Evolutionary conservation across 2,888 invertebrate species (phyloP), one percentile per base, ranked within the genome.

Genomic region (Andrena trimmerana): DNA sequence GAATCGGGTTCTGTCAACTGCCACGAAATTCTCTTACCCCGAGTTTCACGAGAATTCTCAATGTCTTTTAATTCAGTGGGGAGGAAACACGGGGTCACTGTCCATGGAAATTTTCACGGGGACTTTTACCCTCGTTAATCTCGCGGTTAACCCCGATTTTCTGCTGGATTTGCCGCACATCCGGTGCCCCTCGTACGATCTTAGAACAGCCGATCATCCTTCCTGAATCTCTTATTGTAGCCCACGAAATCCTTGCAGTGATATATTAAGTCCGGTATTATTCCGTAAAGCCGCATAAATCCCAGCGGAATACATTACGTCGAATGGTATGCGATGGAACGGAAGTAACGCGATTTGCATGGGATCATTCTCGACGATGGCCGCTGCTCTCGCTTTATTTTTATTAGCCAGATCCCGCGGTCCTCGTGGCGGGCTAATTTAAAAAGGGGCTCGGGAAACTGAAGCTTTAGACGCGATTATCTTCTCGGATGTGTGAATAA

Each of bases 341-440:
- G 75, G 72, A 76, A 82, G 71, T 84, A 85, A 84, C 71, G 77
- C 81, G 85, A 85, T 85, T 85, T 85, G 79, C 84, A 85, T 82
- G 78, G 74, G 62, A 81, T 78, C 78, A 72, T 79, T 84, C 57
- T 33, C 42, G 62, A 60, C 71, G 68, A 75, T 76, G 66, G 75
- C 60, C 66, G 60, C 71, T 62, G 60, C 33, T 62, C 50, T 8
- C 36, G 36, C 2, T 74, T 66, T 74, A 74, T 57, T 65, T 74
- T 31, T 66, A 66, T 66, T 48, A 2, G 20, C 29, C 27, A 10
- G 63, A 36, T 54, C 33, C 10, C 50, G 50, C 16, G 63, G 33
- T 36, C 54, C 33, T 24, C 78, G 27, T 13, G 29, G 24, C 24
- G 10, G 16, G n/a, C 57, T 69, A 69, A 69, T 69, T 48, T 42